Evolutionary conservation across 37 sponge, comb jelly and placozoan species (phyloP), one percentile per base, ranked within the genome.

Genomic region (Haliclona indistincta): DNA sequence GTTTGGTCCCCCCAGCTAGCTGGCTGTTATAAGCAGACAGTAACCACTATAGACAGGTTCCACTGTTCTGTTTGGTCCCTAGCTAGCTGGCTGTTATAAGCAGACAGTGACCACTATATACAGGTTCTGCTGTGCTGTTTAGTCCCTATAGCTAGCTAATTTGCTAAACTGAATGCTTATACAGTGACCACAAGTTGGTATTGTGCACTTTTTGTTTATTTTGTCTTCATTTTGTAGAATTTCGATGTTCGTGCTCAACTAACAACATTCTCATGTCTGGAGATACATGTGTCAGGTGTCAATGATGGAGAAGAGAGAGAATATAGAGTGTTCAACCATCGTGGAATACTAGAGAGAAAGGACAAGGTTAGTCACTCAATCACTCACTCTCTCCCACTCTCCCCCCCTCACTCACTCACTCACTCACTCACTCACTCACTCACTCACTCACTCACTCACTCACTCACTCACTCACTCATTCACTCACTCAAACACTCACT

Each of bases 231-330:
- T 25, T 34, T 36, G n/a, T 35, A 88, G 88, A 81, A 77, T 44
- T 76, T 78, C 52, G 80, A 89, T 43, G 4, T 56, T 47, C 86
- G 63, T 7, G 44, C 70, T 43, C 84, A 73, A 38, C 23, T 68
- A 43, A 83, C 85, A 11, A 42, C 74, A 30, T 89, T 89, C 65
- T 79, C 79, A 54, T 74, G 74, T 68, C 74, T 89, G 53, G 89
- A 89, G 70, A 83, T 89, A 17, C 89, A 89, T 58, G 81, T 87
- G 13, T 28, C 8, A 15, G 41, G 29, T 44, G 37, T 32, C 19
- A 23, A 22, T 4, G 64, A 63, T n/a, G 58, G 29, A 20, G 72
- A 30, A 28, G 67, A 28, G 33, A 43, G 61, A 17, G 61, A 56
- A 47, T 79, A 66, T 42, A 64, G 89, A 42, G 75, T 89, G 47